A percentile compares a stretch with the other conserved stretches of the same genome.
These are phyloP conservation scores for Orthosia gothica DNA, from an alignment of 2,888 invertebrate genomes.

Conservation along the genomic window DNA sequence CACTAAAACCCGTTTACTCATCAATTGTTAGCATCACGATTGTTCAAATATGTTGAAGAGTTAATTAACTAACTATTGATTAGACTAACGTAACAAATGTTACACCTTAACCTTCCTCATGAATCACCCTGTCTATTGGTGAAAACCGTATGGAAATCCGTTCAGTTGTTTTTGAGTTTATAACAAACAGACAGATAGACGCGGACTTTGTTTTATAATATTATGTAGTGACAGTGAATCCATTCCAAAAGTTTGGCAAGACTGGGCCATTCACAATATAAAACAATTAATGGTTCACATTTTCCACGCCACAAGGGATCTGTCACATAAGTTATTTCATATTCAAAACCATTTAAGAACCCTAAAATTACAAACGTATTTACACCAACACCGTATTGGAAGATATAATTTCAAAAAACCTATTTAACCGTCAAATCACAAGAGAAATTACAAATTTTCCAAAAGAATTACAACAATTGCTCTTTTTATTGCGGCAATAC, in stretches of 20 bases:
- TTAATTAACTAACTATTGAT: too few species aligned
- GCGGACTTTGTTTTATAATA: too few species aligned
- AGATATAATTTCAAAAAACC: constrained; percentile 69
- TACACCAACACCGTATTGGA: constrained; percentile 51
- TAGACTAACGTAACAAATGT: too few species aligned
- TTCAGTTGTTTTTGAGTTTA: too few species aligned
- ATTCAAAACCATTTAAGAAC: constrained; percentile 30
- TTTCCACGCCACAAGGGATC: background rate
- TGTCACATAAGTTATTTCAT: constrained; percentile 2
- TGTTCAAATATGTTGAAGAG: too few species aligned
- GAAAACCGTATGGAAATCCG: too few species aligned
- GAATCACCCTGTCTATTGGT: too few species aligned
- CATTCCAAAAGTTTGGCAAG: background rate
- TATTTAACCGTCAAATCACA: constrained; percentile 85
- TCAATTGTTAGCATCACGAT: too few species aligned
- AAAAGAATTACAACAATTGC: constrained; percentile 84
- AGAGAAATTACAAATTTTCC: constrained; percentile 82
- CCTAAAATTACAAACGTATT: constrained; percentile 22
- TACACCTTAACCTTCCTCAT: too few species aligned
- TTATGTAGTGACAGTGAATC: too few species aligned
- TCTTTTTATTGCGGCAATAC: constrained; percentile 81
- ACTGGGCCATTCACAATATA: background rate
- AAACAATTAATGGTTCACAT: background rate
- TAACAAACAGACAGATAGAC: too few species aligned
- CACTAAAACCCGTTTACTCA: too few species aligned